phyloP scores from a whole-genome alignment of 2,888 invertebrate genomes.

The Torymus texanus region DNA sequence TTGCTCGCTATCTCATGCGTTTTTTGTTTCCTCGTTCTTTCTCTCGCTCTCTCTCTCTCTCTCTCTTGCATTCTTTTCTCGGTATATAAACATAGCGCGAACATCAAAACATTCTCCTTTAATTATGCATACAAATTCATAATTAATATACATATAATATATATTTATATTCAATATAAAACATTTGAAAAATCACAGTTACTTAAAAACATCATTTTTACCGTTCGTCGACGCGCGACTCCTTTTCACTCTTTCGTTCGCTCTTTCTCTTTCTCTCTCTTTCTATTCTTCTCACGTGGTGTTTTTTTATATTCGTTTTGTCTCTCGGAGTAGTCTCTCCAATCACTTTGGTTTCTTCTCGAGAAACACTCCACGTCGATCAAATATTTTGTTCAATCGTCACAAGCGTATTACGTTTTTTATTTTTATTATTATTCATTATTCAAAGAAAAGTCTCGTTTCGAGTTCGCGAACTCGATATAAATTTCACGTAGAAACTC shows the following conservation, averaged over 20 bases:
- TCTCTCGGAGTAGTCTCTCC: neutral
- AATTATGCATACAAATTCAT: constrained; percentile 69
- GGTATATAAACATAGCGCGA: constrained; percentile 65
- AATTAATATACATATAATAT: constrained; percentile 66
- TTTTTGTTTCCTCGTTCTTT: constrained; percentile 32
- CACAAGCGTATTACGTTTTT: constrained; percentile 53
- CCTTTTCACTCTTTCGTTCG: constrained; percentile 28
- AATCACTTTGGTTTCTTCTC: constrained; percentile 39
- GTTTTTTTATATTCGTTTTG: constrained; percentile 15
- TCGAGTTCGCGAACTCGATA: neutral
- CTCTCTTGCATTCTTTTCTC: constrained; percentile 32
- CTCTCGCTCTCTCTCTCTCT: constrained; percentile 35
- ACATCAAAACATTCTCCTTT: constrained; percentile 66
- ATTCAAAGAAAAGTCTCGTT: constrained; percentile 25
- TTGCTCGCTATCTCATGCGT: constrained; percentile 7
- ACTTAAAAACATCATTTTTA: constrained; percentile 67
- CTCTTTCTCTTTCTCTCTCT: constrained; percentile 26
- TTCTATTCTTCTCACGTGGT: constrained; percentile 17
- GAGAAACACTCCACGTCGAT: constrained; percentile 43
- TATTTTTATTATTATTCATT: constrained; percentile 19
- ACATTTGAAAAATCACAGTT: constrained; percentile 74
- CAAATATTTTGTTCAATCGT: constrained; percentile 50
- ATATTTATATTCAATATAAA: constrained; percentile 67
- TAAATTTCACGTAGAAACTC: neutral
- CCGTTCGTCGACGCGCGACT: constrained; percentile 46